A percentile compares a stretch with the other conserved stretches of the same genome.
These are phyloP conservation scores for Junco hyemalis DNA, from an alignment of 2,113 vertebrate species.

Conservation along the genomic window DNA sequence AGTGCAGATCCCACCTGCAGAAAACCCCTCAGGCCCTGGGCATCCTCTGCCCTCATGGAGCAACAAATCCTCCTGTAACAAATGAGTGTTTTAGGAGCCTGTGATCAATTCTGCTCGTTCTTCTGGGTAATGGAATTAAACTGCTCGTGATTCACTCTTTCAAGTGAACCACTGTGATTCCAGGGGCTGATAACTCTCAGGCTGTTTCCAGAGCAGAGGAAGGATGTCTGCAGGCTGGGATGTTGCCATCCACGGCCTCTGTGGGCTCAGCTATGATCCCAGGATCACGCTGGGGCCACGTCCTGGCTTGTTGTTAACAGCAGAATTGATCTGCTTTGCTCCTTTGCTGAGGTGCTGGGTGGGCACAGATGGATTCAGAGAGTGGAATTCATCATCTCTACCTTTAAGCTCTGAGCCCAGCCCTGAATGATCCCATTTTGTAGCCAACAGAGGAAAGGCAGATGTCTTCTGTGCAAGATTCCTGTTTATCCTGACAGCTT, in stretches of 20 bases:
- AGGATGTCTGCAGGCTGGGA: background rate
- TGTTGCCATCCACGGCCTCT: background rate
- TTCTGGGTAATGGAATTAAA: constrained; percentile 9
- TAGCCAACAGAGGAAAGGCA: background rate
- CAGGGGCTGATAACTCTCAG: background rate
- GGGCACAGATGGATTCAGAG: background rate
- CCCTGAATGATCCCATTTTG: background rate
- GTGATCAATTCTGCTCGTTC: constrained; percentile 2
- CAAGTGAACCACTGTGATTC: background rate
- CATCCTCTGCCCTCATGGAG: background rate
- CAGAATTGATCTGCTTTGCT: background rate
- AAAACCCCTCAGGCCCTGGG: background rate
- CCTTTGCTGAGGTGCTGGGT: background rate
- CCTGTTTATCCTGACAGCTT: background rate
- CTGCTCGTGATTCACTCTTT: constrained; percentile 23
- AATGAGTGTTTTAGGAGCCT: background rate
- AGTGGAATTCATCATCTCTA: background rate
- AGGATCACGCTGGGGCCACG: background rate
- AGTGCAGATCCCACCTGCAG: background rate
- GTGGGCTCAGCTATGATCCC: background rate
- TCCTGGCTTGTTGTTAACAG: background rate
- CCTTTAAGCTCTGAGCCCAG: background rate
- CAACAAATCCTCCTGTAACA: background rate
- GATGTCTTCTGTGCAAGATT: background rate
- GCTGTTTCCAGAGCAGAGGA: background rate